phyloP scores from a whole-genome alignment of 2,797 vertebrate genomes.

The Salmo trutta region DNA sequence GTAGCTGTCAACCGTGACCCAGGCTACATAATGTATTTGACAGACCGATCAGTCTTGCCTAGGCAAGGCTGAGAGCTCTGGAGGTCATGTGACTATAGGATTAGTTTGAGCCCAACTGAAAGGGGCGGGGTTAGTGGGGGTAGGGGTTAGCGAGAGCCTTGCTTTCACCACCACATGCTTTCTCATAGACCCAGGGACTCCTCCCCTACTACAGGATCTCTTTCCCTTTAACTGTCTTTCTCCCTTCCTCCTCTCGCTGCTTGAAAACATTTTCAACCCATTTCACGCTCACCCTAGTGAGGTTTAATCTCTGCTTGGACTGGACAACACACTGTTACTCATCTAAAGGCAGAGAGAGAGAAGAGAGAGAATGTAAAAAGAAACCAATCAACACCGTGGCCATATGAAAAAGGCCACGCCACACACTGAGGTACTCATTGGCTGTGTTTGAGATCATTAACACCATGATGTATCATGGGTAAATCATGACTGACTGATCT shows the following conservation, averaged over 20 bases:
- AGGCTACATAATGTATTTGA: constrained; percentile 39
- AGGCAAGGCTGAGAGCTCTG: constrained; percentile 59
- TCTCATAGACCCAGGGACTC: constrained; percentile 54
- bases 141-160: constrained; percentile 40
- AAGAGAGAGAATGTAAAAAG: background rate
- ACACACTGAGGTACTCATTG: too few species aligned
- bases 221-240: background rate
- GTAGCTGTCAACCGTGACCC: constrained; percentile 60
- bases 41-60: constrained; percentile 65
- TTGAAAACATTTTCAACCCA: background rate
- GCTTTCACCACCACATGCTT: constrained; percentile 56
- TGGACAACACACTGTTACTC: background rate
- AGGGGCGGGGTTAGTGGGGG: constrained; percentile 47
- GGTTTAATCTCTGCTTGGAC: background rate
- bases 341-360: background rate
- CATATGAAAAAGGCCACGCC: too few species aligned
- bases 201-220: constrained; percentile 49
- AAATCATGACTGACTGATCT: too few species aligned
- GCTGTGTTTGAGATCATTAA: too few species aligned
- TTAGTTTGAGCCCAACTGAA: constrained; percentile 70
- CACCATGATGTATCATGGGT: too few species aligned
- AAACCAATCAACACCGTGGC: background rate
- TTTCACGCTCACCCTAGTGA: background rate
- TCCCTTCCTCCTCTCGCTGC: background rate
- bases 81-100: constrained; percentile 68